phyloP scores from a whole-genome alignment of 2,113 vertebrate genomes.

The Aythya baeri region DNA sequence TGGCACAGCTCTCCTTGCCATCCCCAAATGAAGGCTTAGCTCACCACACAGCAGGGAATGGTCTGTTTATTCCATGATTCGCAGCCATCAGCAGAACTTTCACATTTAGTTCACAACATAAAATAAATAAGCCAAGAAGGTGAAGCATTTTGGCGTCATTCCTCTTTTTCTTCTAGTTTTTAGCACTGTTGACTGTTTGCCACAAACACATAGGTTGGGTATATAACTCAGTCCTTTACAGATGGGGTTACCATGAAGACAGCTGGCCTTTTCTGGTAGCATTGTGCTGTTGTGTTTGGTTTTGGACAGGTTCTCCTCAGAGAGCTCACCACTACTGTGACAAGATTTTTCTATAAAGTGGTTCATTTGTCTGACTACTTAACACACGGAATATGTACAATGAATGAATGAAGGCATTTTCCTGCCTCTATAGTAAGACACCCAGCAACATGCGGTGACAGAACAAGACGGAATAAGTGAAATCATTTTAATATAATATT shows the following conservation, averaged over 20 bases:
- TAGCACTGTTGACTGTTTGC: neutral
- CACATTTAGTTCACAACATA: neutral
- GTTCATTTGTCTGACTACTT: neutral
- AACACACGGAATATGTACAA: neutral
- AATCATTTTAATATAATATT: slow-evolving; percentile 78
- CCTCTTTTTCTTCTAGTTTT: neutral
- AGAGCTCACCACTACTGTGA: neutral
- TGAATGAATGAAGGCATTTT: neutral
- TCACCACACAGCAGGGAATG: neutral
- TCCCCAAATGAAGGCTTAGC: neutral
- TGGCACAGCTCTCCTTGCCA: neutral
- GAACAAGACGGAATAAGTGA: slow-evolving; percentile 60
- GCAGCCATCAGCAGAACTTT: neutral
- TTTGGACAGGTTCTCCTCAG: neutral
- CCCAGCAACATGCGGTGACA: slow-evolving; percentile 35
- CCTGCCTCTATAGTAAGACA: slow-evolving; percentile 46
- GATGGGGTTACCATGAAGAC: neutral
- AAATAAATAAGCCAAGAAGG: neutral
- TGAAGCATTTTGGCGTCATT: neutral
- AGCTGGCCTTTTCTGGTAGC: neutral
- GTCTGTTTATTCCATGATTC: slow-evolving; percentile 22
- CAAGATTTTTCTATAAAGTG: neutral
- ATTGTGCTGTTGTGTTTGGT: neutral
- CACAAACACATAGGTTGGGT: neutral
- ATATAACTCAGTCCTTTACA: neutral